Percentiles rank a stretch among this genome's conserved stretches.
Conservation (phyloP, 2,888 invertebrate species). For the Folsomia manolachei region DNA sequence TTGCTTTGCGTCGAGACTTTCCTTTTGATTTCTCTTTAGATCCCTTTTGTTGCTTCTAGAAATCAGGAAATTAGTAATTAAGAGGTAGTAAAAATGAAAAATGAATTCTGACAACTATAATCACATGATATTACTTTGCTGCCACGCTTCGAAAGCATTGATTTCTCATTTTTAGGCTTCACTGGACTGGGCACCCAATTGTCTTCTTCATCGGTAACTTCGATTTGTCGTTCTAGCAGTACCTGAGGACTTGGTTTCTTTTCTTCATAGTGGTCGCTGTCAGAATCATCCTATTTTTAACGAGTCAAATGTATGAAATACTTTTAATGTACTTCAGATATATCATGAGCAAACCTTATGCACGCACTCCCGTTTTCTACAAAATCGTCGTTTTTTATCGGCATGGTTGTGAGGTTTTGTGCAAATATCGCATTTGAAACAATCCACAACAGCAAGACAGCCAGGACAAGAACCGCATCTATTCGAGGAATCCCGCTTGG, state of each 20-base stretch:
- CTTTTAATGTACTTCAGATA: background rate
- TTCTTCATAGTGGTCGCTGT: background rate
- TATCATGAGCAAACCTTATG: background rate
- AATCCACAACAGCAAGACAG: slow-evolving; percentile 68
- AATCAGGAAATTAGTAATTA: background rate
- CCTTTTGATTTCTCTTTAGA: background rate
- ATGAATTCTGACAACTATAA: too few relatives aligned
- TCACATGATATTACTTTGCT: too few relatives aligned
- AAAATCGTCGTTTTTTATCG: slow-evolving; percentile 21
- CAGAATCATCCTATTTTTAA: background rate
- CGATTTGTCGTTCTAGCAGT: too few relatives aligned
- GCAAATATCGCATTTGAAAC: slow-evolving; percentile 67
- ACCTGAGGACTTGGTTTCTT: background rate
- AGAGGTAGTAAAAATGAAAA: too few relatives aligned
- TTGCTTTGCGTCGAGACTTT: background rate
- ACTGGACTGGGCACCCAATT: slow-evolving; percentile 39
- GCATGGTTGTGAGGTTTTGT: slow-evolving; percentile 51
- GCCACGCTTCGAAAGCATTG: slow-evolving; percentile 16
- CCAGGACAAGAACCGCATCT: slow-evolving; percentile 72
- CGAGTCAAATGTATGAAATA: background rate
- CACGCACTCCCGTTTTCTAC: slow-evolving; percentile 24
- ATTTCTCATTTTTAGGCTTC: slow-evolving; percentile 20
- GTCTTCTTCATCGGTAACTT: slow-evolving; percentile 46
- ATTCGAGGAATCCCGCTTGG: too few relatives aligned
- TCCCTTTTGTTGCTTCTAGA: background rate